These are phyloP conservation scores for Drosophila athabasca DNA, from an alignment of 1,140 invertebrate species.

Conservation along the genomic window DNA sequence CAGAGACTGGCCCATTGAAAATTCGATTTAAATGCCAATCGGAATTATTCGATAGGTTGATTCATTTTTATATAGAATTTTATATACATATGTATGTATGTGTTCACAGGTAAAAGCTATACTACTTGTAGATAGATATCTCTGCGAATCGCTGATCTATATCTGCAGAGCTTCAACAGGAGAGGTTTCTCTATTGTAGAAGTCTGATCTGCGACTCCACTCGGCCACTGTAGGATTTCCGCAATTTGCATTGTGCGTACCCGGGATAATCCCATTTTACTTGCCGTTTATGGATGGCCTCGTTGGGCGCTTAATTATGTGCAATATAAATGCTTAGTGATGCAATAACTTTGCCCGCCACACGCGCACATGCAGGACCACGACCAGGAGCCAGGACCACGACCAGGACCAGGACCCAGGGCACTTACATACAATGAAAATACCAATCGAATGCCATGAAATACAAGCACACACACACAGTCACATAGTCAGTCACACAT, in stretches of 20 bases:
- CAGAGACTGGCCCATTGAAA: constrained; percentile 35
- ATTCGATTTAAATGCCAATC: constrained; percentile 24
- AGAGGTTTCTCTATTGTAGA: not conserved
- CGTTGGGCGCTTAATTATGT: constrained; percentile 57
- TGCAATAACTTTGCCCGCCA: constrained; percentile 61
- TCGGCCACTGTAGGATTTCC: no score
- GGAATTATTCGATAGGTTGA: constrained; percentile 12
- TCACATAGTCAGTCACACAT: not conserved
- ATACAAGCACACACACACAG: constrained; percentile 10
- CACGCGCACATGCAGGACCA: not conserved
- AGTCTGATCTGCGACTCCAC: no score
- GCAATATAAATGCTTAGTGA: constrained; percentile 61
- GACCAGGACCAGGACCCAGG: not conserved
- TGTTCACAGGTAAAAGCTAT: no score
- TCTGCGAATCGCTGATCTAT: no score
- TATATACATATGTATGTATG: no score
- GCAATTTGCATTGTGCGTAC: constrained; percentile 42
- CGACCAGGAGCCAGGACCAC: constrained; percentile 7
- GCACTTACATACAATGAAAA: constrained; percentile 64
- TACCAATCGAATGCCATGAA: constrained; percentile 42
- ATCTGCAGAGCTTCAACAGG: not conserved
- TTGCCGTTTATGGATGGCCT: constrained; percentile 33
- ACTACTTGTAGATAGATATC: no score
- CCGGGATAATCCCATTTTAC: constrained; percentile 28
- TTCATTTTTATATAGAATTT: no score